Percentiles rank a stretch among this genome's conserved stretches.
Conservation (phyloP, 2,113 vertebrate genomes). For the Trogon surrucura region DNA sequence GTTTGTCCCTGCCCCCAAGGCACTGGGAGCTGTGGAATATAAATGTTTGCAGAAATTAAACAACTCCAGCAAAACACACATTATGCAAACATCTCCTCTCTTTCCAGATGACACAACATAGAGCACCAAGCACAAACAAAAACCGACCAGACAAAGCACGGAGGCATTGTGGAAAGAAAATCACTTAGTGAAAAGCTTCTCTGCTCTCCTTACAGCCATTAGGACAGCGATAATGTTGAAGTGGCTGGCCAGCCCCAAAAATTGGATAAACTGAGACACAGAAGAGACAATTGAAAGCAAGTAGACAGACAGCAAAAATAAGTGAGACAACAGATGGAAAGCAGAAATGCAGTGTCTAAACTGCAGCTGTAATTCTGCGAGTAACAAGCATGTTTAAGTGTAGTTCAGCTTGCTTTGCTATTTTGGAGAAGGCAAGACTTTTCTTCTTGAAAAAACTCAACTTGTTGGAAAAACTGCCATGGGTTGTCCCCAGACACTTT, state of each 20-base stretch:
- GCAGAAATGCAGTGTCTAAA: conserved; percentile 30
- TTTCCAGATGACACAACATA: conserved; percentile 6
- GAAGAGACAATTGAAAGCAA: conserved; percentile 43
- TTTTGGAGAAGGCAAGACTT: not conserved
- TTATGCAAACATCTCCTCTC: conserved; percentile 34
- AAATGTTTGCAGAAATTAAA: conserved; percentile 39
- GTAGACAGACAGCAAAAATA: conserved; percentile 45
- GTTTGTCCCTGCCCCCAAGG: conserved; percentile 29
- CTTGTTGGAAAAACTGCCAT: not conserved
- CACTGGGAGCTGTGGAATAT: not conserved
- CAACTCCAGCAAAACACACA: conserved; percentile 17
- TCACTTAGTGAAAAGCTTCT: not conserved
- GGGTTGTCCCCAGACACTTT: not conserved
- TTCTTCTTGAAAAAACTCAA: not conserved
- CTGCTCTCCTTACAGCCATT: conserved; percentile 11
- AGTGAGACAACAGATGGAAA: conserved; percentile 47
- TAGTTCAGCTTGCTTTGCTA: not conserved
- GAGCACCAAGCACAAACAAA: not conserved
- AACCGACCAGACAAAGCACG: not conserved
- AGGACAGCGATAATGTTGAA: conserved; percentile 25
- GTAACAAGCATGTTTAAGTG: not conserved
- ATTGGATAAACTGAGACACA: conserved; percentile 36
- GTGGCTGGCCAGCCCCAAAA: conserved; percentile 20
- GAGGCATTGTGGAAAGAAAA: not conserved
- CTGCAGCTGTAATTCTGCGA: conserved; percentile 31